Evolutionary conservation across 2,797 vertebrate genomes (phyloP).

Genomic region (Rhabdophis nuchalis): DNA sequence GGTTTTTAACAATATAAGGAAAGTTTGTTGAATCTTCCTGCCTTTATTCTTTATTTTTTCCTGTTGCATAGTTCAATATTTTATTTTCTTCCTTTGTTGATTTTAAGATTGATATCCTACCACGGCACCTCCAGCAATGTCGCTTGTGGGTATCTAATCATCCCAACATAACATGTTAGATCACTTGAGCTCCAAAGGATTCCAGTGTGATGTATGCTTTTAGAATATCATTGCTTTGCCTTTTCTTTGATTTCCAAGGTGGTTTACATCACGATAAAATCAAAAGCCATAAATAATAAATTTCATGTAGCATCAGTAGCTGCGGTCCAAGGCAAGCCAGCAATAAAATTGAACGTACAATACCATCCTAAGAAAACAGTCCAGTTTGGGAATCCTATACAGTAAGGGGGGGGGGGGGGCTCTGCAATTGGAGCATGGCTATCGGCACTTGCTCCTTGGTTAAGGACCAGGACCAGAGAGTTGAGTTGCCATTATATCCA

Average conservation of each 20-base stretch:
- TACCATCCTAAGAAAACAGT: neutral
- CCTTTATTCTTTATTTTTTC: neutral
- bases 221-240: neutral
- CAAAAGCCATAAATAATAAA: conserved; percentile 6
- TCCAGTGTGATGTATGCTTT: neutral
- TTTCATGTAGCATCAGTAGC: neutral
- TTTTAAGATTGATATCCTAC: neutral
- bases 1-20: neutral
- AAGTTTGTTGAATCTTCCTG: neutral
- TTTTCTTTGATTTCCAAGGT: neutral
- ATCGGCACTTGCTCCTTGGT: neutral
- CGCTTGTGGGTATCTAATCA: neutral
- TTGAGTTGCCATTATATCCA: neutral
- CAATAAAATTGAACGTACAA: neutral
- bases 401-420: neutral
- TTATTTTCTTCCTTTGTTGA: neutral
- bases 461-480: neutral
- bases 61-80: neutral
- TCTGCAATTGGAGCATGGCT: neutral
- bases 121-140: neutral
- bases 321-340: neutral
- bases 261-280: neutral
- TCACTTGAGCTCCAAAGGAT: neutral
- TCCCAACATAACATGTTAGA: neutral
- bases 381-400: neutral